Base-by-base conservation (phyloP, 2,113 vertebrate species). In the Danionella cerebrum region DNA sequence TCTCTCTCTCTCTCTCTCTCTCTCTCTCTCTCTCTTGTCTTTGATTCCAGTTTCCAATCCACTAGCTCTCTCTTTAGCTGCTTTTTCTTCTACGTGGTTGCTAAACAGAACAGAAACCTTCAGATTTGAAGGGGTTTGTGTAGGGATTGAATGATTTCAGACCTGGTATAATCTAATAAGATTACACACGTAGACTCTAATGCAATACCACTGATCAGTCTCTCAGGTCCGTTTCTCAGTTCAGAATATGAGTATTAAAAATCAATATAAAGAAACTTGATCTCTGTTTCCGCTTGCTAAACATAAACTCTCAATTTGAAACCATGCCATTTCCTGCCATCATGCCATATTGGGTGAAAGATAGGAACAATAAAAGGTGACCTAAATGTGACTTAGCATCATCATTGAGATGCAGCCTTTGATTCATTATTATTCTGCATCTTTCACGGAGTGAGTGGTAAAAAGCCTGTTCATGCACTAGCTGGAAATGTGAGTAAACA, bases 51-150 rank as follows among this genome's bases (percentile, higher is more conserved):
- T 33, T 35, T 66, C 21, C 14, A 5, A 2, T 44, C 33, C 31
- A 27, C 53, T 51, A 21, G 42, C 18, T 66, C 53, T 51, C 22
- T 24, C 16, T 45, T 25, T 52, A 54, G 19, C 54, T 39, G 24
- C 21, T 67, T 60, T 62, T 67, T 64, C 60, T 47, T 59, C 19
- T 41, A 25, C 31, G 13, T 55, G 53, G 19, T 19, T n/a, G 44
- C 44, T 35, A 13, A 45, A 64, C 60, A 36, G 19, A 48, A 50
- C 4, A 35, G 44, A 48, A 48, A 44, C 60, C 13, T 35, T 64
- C 27, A 64, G 44, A 64, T 64, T 42, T 48, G 60, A 64, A 47
- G 60, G 60, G 29, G 60, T 50, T 64, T 24, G 60, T 7, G 16
- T 16, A 48, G 44, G 44, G 35, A 6, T 29, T 63, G 47, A 35